A percentile compares a stretch with the other conserved stretches of the same genome.
phyloP scores from a whole-genome alignment of 2,888 invertebrate genomes.

The Tinea trinotella region DNA sequence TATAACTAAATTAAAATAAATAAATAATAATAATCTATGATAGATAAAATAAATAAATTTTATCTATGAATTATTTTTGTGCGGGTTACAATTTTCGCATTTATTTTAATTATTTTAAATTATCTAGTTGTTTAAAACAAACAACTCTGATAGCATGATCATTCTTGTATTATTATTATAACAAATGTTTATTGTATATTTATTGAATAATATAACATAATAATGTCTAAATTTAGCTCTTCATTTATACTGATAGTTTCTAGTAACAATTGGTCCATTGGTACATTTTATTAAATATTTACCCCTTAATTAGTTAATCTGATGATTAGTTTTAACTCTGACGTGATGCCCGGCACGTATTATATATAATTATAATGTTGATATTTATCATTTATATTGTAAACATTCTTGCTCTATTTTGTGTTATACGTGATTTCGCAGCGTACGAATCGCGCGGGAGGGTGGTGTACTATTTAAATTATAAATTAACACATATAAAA shows the following conservation, averaged over 20 bases:
- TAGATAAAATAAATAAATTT: too few relatives aligned
- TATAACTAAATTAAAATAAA: too few relatives aligned
- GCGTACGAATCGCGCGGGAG: not conserved
- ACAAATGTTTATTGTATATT: too few relatives aligned
- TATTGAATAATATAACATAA: too few relatives aligned
- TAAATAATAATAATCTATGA: too few relatives aligned
- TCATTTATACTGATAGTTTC: not conserved
- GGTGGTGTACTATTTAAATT: not conserved
- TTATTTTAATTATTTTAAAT: too few relatives aligned
- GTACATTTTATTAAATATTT: not conserved
- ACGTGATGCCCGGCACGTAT: slow-evolving; percentile 7
- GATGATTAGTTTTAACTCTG: not conserved
- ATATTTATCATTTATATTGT: slow-evolving; percentile 6
- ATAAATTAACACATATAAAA: not conserved
- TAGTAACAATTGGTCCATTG: not conserved
- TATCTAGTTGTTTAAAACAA: too few relatives aligned
- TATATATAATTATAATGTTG: not conserved
- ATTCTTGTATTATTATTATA: too few relatives aligned
- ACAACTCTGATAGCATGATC: too few relatives aligned
- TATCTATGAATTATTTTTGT: too few relatives aligned
- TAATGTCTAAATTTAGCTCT: not conserved
- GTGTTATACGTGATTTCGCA: not conserved
- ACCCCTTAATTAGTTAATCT: slow-evolving; percentile 2
- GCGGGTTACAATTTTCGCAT: too few relatives aligned
- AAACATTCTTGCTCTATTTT: slow-evolving; percentile 6